A percentile compares a stretch with the other conserved stretches of the same genome.
Conservation (phyloP, 2,797 vertebrate genomes). For the Pachyuromys duprasi region DNA sequence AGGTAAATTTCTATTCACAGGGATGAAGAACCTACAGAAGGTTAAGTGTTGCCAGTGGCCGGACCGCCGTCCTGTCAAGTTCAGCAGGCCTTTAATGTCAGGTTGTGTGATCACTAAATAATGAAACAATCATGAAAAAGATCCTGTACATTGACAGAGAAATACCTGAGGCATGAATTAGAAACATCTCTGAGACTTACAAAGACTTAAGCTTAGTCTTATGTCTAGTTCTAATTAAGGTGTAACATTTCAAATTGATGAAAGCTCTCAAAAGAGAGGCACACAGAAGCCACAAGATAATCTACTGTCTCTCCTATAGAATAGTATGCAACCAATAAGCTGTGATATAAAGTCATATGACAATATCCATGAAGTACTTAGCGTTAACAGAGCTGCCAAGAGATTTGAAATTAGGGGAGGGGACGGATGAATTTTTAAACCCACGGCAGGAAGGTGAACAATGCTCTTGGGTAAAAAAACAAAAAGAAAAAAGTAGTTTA, state of each 20-base stretch:
- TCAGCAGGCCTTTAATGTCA: constrained; percentile 55
- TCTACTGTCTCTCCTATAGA: constrained; percentile 6
- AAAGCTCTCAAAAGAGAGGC: constrained; percentile 28
- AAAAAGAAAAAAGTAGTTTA: constrained; percentile 1
- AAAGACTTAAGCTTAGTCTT: constrained; percentile 73
- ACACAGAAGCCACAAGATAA: background rate
- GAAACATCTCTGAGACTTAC: constrained; percentile 68
- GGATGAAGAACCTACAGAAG: background rate
- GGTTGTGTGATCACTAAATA: constrained; percentile 56
- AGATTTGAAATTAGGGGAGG: constrained; percentile 8
- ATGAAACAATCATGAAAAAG: constrained; percentile 66
- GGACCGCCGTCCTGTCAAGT: constrained; percentile 14
- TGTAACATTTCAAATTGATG: constrained; percentile 51
- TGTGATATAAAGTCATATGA: background rate
- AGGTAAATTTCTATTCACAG: constrained; percentile 46
- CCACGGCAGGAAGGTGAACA: background rate
- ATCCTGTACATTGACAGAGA: constrained; percentile 58
- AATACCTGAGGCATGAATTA: constrained; percentile 63
- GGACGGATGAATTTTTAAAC: background rate
- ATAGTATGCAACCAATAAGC: background rate
- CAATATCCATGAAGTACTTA: constrained; percentile 13
- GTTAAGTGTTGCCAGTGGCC: background rate
- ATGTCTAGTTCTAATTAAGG: constrained; percentile 56
- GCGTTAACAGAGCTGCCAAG: background rate
- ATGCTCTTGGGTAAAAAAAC: background rate